Base-by-base conservation (phyloP, 2,113 vertebrate species). In the Syngnathus floridae region DNA sequence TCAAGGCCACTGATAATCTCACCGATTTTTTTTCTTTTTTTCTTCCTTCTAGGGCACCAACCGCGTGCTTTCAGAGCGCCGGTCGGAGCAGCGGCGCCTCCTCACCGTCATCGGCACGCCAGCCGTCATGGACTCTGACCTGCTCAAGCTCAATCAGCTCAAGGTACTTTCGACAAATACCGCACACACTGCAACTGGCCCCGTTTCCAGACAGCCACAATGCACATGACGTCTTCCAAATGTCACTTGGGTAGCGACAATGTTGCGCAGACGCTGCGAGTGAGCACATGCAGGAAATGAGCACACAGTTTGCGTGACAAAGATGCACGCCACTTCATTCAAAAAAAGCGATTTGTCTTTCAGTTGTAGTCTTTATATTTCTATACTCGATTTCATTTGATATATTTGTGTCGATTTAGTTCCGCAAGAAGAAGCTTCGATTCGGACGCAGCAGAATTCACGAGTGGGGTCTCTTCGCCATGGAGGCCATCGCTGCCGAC, bases 381-480 rank as follows among this genome's bases (percentile, higher is more conserved):
- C n/a, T n/a, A n/a, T 9, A n/a, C 7, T 45, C 16, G 10, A 43
- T 13, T 4, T 12, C 13, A 14, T 46, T 14, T 46, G 13, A 5
- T 17, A 46, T 11, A 3, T 41, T 41, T 41, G 1, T 69, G 1
- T 16, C 35, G 5, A 0, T 58, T 51, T 73, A 97, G 95, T 98
- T 95, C 89, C 94, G 95, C 2, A 98, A 98, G 84, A 98, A 98
- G 91, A 94, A 91, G 68, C 91, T 98, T 0, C 88, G 95, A 1
- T 98, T 98, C 5, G 94, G 95, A 5, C 92, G 95, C 74, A 96
- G 94, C 57, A 90, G 94, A 13, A 98, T 97, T 81, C 95, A 98
- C 0, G 95, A 98, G 78, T 98, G 95, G 95, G 95, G 95, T 0
- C 87, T 98, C 57, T 97, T 97, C 21, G 95, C 95, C 77, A 95